Percentiles rank a stretch among this genome's conserved stretches.
Conservation (phyloP, 2,113 vertebrate genomes). For the Loxodonta africana region DNA sequence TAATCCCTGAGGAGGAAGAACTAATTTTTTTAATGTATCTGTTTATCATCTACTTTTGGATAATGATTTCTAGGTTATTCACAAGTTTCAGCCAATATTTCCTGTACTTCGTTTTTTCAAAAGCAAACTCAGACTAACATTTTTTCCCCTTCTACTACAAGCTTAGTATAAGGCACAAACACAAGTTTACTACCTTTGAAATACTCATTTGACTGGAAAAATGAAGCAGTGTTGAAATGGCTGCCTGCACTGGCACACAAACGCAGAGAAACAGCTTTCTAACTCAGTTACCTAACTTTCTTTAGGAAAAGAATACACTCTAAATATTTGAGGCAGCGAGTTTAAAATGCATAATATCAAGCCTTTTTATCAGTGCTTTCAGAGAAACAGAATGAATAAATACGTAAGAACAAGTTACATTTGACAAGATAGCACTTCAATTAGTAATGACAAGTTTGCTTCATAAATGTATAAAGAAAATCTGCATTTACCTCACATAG, state of each 20-base stretch:
- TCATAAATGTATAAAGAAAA: neutral
- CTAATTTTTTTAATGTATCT: neutral
- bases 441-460: neutral
- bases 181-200: neutral
- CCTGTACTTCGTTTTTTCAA: neutral
- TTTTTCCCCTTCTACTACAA: neutral
- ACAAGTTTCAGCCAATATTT: neutral
- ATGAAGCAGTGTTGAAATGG: neutral
- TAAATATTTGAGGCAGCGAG: neutral
- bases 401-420: neutral
- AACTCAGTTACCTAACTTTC: neutral
- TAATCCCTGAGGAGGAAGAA: neutral
- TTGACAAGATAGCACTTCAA: neutral
- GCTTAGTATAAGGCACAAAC: neutral
- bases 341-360: neutral
- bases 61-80: constrained; percentile 37
- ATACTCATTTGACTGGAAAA: neutral
- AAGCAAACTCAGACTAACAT: neutral
- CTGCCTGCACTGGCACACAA: neutral
- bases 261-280: neutral
- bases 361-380: neutral
- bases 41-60: constrained; percentile 24
- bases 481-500: neutral
- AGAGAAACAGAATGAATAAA: neutral
- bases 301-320: neutral